These are phyloP conservation scores for Paracentrotus lividus DNA, from an alignment of 53 echinoderm and acorn worm species.

Conservation along the genomic window DNA sequence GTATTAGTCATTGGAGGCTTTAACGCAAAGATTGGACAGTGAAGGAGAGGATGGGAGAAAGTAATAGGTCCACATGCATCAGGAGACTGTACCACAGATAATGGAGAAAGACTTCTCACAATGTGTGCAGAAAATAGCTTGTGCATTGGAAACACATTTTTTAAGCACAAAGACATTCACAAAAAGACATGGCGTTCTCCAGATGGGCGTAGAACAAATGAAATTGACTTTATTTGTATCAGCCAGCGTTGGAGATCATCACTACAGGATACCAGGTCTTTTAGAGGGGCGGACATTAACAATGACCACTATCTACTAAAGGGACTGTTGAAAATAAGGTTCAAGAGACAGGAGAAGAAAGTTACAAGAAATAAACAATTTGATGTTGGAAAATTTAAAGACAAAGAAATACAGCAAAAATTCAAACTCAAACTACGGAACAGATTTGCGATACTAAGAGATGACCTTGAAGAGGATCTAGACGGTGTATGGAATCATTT, in stretches of 20 bases:
- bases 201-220: constrained; percentile 11
- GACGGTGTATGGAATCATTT: neutral
- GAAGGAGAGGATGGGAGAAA: neutral
- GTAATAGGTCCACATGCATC: neutral
- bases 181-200: neutral
- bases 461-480: neutral
- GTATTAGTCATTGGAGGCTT: neutral
- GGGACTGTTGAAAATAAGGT: neutral
- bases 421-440: constrained; percentile 13
- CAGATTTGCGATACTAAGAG: neutral
- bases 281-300: neutral
- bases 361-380: neutral
- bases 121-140: neutral
- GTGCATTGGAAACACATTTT: neutral
- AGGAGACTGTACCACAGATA: neutral
- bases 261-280: neutral
- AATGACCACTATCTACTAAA: constrained; percentile 25
- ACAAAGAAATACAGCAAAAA: neutral
- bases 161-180: neutral
- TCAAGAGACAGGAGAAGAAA: constrained; percentile 2
- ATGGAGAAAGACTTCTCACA: neutral
- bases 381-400: constrained; percentile 8
- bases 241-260: neutral
- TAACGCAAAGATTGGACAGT: neutral
- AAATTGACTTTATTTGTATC: constrained; percentile 47